phyloP scores from a whole-genome alignment of 2,113 vertebrate species.

The Entomyzon cyanotis region DNA sequence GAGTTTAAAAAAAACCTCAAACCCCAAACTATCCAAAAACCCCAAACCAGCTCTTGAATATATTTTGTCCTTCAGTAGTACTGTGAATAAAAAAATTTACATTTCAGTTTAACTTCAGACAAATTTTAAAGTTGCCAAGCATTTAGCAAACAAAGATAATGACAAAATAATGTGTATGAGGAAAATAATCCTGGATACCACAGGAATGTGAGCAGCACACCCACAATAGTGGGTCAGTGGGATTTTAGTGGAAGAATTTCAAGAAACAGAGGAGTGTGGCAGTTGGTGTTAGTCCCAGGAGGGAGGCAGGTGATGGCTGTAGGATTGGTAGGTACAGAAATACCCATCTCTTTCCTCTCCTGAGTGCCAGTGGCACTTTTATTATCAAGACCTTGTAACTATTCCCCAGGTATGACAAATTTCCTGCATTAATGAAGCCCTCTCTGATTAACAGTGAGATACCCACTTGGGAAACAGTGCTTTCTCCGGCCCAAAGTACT shows the following conservation, averaged over 20 bases:
- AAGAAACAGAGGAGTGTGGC: rapidly evolving
- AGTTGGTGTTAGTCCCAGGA: not conserved
- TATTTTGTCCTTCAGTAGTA: not conserved
- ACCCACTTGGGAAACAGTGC: no score
- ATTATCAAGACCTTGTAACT: not conserved
- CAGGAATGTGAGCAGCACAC: not conserved
- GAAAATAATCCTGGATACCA: not conserved
- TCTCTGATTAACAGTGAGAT: not conserved
- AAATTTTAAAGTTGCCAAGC: not conserved
- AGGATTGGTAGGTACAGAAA: not conserved
- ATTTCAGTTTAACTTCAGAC: not conserved
- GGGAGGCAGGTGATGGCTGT: not conserved
- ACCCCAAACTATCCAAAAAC: no score
- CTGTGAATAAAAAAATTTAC: not conserved
- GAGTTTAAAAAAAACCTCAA: not conserved
- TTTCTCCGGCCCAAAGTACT: not conserved
- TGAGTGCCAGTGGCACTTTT: not conserved
- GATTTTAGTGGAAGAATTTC: not conserved
- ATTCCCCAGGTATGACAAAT: not conserved
- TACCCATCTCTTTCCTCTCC: not conserved
- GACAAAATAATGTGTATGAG: not conserved
- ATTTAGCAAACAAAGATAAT: not conserved
- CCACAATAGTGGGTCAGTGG: rapidly evolving
- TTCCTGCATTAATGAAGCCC: not conserved
- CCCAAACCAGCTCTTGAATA: not conserved